Evolutionary conservation across 2,797 vertebrate genomes (phyloP).

Genomic region (Fistularia commersonii): DNA sequence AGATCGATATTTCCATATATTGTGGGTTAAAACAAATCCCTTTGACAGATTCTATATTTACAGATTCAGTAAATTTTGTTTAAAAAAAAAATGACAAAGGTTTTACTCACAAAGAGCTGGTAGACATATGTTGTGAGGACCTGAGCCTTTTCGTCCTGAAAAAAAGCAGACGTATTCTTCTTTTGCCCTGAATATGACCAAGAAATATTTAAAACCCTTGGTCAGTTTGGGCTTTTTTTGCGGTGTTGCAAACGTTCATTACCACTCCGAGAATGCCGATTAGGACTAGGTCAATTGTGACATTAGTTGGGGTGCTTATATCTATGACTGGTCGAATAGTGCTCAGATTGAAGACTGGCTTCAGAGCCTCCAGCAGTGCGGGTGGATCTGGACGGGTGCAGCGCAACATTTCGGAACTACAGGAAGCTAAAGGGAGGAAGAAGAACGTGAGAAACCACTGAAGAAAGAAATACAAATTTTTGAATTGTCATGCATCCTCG

Average conservation of each 20-base stretch:
- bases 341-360: conserved; percentile 48
- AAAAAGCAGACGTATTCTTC: not conserved
- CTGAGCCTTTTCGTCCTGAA: conserved; percentile 75
- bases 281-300: conserved; percentile 61
- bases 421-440: conserved; percentile 22
- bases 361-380: conserved; percentile 54
- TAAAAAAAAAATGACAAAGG: not conserved
- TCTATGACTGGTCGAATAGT: conserved; percentile 60
- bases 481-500: no score
- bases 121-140: conserved; percentile 70
- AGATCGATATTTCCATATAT: no score
- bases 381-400: conserved; percentile 52
- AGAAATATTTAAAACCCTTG: not conserved
- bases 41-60: not conserved
- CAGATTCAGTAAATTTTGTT: no score
- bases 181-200: conserved; percentile 2
- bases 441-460: no score
- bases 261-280: conserved; percentile 76
- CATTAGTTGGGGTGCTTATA: conserved; percentile 36
- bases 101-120: conserved; percentile 57
- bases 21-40: no score
- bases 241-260: conserved; percentile 11
- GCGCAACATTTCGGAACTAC: conserved; percentile 23
- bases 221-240: not conserved
- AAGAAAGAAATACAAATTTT: no score